Evolutionary conservation across 2,888 invertebrate species (phyloP), one percentile per base, ranked within the genome.

Genomic region (Andrena chrysosceles): DNA sequence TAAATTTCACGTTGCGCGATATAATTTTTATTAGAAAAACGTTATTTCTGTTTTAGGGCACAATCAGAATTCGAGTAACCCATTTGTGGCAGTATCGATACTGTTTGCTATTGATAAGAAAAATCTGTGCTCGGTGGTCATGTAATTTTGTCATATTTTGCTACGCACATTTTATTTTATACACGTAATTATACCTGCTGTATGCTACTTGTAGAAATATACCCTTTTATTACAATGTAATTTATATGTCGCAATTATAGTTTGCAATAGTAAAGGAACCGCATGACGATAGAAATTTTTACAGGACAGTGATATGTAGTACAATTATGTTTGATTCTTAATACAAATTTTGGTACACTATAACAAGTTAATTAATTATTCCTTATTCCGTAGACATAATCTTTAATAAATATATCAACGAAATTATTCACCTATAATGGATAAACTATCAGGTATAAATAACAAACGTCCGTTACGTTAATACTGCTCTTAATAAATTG

Each of bases 51-150:
- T 84, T 89, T 87, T 86, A 94, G 94, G 84, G 93, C 94, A 52
- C 94, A 94, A 85, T 92, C 93, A 54, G 94, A 94, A 81, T 94
- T 93, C 84, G 94, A 94, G 76, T 94, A 86, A 89, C 31, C 70
- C 67, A 59, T 59, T 66, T 29, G 42, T 74, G 74, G 56, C 76
- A 79, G 74, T 62, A 81, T 77, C 70, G 20, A 52, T 71, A 74
- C 48, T 49, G 31, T 77, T 77, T 29, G 13, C 63, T 66, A 77
- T 31, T 26, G n/a, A 56, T 20, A 35, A 70, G 56, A 70, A 70
- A 71, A 83, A 68, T 70, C 68, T 71, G 20, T 70, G 48, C 54
- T 70, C 29, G 33, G 69, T 49, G 48, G 20, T 42, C 62, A 59
- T 82, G 54, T 48, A 68, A 82, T 73, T 54, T 81, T 66, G 35